A percentile compares a stretch with the other conserved stretches of the same genome.
Conservation (phyloP, 2,888 invertebrate genomes). For the Lepas anatifera region DNA sequence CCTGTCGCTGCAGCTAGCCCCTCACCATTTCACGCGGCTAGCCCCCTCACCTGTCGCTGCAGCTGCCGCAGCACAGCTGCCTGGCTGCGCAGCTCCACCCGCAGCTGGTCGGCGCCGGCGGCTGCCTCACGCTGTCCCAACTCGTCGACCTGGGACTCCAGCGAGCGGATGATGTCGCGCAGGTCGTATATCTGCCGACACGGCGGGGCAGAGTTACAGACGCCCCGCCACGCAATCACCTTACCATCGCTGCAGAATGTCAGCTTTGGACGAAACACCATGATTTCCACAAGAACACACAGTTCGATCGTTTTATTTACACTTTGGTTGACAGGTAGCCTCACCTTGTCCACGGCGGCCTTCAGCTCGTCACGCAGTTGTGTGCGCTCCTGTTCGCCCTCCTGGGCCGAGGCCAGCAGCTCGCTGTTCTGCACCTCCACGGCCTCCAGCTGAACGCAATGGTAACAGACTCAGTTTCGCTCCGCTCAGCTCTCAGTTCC, state of each 20-base stretch:
- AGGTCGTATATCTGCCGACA: constrained; percentile 50
- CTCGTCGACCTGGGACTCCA: constrained; percentile 60
- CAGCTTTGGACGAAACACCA: too few species aligned
- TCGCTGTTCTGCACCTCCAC: background rate
- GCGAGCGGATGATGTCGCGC: constrained; percentile 60
- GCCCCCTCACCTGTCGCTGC: background rate
- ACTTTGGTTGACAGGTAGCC: too few species aligned
- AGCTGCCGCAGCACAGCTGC: background rate
- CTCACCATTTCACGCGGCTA: background rate
- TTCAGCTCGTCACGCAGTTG: constrained; percentile 53
- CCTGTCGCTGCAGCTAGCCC: background rate
- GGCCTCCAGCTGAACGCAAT: background rate
- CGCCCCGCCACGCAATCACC: too few species aligned
- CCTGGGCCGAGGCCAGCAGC: background rate
- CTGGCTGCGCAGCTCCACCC: background rate
- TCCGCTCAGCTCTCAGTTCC: too few species aligned
- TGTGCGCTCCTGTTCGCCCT: background rate
- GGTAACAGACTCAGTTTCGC: too few species aligned
- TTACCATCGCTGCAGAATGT: too few species aligned
- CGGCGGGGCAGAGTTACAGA: too few species aligned
- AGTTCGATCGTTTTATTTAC: too few species aligned
- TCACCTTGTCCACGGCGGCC: constrained; percentile 55
- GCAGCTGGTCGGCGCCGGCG: background rate
- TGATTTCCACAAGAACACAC: too few species aligned
- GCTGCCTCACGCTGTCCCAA: constrained; percentile 50